phyloP scores from a whole-genome alignment of 2,888 invertebrate genomes.

The Dyspetes luteomarginatus region DNA sequence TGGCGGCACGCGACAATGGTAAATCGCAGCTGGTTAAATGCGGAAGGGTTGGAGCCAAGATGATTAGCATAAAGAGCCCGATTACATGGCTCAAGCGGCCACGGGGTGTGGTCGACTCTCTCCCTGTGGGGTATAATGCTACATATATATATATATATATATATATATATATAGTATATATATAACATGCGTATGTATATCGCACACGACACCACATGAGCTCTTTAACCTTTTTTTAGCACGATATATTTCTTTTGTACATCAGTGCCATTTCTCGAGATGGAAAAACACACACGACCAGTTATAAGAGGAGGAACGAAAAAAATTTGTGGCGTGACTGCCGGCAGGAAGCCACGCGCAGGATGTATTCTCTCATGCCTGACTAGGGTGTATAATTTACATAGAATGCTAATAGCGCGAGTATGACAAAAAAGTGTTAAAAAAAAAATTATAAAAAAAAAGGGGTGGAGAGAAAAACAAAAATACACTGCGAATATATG shows the following conservation, averaged over 20 bases:
- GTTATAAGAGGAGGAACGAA: not conserved
- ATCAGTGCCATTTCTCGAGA: constrained; percentile 17
- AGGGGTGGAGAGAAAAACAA: constrained; percentile 7
- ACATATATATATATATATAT: not conserved
- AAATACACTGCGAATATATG: not conserved
- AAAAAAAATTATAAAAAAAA: constrained; percentile 13
- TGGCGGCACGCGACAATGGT: constrained; percentile 75
- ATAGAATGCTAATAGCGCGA: not conserved
- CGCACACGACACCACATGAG: constrained; percentile 9
- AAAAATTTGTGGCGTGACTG: not conserved
- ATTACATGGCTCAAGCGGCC: constrained; percentile 76
- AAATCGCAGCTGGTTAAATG: constrained; percentile 81
- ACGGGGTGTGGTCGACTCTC: constrained; percentile 58
- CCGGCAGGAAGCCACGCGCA: constrained; percentile 17
- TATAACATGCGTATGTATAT: no score
- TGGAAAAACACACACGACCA: constrained; percentile 20
- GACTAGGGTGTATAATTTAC: constrained; percentile 8
- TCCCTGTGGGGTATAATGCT: constrained; percentile 23
- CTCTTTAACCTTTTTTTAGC: constrained; percentile 36
- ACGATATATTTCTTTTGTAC: constrained; percentile 12
- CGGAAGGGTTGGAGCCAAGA: constrained; percentile 77
- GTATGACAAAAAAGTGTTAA: not conserved
- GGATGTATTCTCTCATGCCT: constrained; percentile 17
- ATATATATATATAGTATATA: no score
- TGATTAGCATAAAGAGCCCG: constrained; percentile 81